Evolutionary conservation across 2,888 invertebrate species (phyloP).

Genomic region (Drosophila buzzatii): DNA sequence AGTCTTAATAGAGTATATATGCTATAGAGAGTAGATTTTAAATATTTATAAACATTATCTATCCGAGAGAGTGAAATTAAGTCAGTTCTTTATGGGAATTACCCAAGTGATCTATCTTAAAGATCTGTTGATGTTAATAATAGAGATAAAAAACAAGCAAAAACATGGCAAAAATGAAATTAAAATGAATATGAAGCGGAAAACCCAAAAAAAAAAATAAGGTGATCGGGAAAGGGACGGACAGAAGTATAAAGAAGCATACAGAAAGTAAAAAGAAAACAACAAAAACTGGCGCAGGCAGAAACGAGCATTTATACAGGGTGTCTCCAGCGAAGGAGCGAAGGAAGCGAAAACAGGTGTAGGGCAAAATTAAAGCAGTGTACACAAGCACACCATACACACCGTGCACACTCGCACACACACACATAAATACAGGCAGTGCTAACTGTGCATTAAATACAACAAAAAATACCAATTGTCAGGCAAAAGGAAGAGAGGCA

Average conservation of each 20-base stretch:
- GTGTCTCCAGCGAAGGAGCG: conserved; percentile 46
- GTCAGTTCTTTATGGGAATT: background rate
- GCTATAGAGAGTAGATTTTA: background rate
- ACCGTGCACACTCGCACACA: background rate
- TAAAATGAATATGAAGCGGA: conserved; percentile 52
- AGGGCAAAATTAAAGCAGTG: conserved; percentile 39
- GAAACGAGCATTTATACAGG: conserved; percentile 55
- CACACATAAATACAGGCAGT: background rate
- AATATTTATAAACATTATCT: background rate
- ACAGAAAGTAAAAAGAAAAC: background rate
- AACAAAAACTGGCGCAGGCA: conserved; percentile 15
- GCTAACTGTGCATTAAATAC: conserved; percentile 11
- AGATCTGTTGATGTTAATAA: background rate
- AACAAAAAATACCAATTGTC: conserved; percentile 42
- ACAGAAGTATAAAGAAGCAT: conserved; percentile 5
- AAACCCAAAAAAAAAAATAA: conserved; percentile 67
- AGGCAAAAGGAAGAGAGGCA: conserved; percentile 35
- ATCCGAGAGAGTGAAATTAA: background rate
- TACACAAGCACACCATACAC: conserved; percentile 3
- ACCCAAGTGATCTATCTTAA: background rate
- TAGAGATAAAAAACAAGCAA: background rate
- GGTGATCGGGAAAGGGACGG: conserved; percentile 49
- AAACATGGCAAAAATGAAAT: background rate
- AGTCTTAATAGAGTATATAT: background rate
- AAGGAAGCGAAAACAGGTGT: conserved; percentile 59